phyloP scores from a whole-genome alignment of 2,797 vertebrate genomes.

The Pachyuromys duprasi region DNA sequence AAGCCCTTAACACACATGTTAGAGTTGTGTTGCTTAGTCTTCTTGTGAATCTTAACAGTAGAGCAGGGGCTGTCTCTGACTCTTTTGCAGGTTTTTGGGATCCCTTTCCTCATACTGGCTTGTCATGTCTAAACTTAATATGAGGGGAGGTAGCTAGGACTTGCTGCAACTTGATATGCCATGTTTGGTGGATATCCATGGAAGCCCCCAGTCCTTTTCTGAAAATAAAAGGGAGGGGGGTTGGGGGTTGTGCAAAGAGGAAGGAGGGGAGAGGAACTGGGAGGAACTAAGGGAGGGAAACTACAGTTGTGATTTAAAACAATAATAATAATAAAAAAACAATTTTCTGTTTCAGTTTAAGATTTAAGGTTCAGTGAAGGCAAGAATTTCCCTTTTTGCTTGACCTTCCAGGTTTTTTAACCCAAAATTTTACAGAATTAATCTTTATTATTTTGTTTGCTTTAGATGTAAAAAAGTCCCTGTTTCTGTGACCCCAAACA shows the following conservation, averaged over 20 bases:
- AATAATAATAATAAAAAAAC: neutral
- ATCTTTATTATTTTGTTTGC: neutral
- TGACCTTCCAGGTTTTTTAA: neutral
- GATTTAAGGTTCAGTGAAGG: neutral
- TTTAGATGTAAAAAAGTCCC: neutral
- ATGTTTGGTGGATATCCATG: neutral
- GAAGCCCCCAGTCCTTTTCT: neutral
- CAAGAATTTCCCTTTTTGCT: constrained; percentile 9
- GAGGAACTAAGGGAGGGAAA: neutral
- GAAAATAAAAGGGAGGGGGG: neutral
- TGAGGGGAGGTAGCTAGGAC: neutral
- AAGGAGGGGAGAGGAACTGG: neutral
- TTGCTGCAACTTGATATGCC: neutral
- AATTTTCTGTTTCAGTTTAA: neutral
- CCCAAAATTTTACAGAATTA: neutral
- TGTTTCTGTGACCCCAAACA: neutral
- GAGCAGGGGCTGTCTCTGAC: neutral
- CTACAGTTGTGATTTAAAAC: too few relatives aligned
- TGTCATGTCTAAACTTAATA: neutral
- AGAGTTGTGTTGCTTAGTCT: neutral
- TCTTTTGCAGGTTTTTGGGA: neutral
- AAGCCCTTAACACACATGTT: neutral
- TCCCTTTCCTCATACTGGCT: neutral
- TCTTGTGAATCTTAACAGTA: neutral
- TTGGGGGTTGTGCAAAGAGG: neutral